A percentile compares a stretch with the other conserved stretches of the same genome.
Conservation (phyloP, 1,140 invertebrate genomes). For the Bombus polaris region DNA sequence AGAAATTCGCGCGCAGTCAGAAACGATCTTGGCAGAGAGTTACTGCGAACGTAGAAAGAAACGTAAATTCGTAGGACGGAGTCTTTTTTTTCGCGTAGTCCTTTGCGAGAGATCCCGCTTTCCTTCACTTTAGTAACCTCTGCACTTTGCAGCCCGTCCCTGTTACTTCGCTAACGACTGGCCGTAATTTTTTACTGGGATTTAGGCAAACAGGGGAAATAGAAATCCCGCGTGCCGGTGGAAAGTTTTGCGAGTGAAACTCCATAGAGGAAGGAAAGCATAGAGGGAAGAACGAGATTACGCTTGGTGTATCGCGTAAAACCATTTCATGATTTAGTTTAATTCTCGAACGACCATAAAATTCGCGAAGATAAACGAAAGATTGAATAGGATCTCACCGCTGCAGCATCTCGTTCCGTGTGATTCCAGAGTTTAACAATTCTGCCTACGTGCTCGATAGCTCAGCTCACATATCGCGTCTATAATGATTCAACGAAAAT, state of each 20-base stretch:
- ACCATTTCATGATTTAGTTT: background rate
- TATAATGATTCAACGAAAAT: background rate
- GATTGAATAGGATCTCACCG: background rate
- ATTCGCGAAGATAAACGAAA: background rate
- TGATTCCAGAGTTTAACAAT: too few relatives aligned
- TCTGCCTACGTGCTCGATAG: too few relatives aligned
- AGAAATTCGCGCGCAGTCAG: conserved; percentile 12
- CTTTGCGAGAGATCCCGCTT: background rate
- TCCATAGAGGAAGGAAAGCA: background rate
- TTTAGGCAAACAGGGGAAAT: conserved; percentile 34
- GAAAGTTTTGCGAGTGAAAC: background rate
- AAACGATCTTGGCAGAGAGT: conserved; percentile 5
- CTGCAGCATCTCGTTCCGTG: background rate
- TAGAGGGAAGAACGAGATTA: background rate
- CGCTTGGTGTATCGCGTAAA: background rate
- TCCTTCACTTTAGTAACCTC: conserved; percentile 26
- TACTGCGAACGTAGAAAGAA: background rate
- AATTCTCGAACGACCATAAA: conserved; percentile 2
- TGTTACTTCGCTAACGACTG: conserved; percentile 42
- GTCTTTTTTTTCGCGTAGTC: background rate
- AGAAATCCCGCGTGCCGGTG: conserved; percentile 1
- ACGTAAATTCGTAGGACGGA: background rate
- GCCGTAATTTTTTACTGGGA: conserved; percentile 42
- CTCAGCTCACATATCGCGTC: too few relatives aligned
- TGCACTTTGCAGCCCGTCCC: conserved; percentile 2